Evolutionary conservation across 2,797 vertebrate species (phyloP).

Genomic region (Crypturellus tataupa): DNA sequence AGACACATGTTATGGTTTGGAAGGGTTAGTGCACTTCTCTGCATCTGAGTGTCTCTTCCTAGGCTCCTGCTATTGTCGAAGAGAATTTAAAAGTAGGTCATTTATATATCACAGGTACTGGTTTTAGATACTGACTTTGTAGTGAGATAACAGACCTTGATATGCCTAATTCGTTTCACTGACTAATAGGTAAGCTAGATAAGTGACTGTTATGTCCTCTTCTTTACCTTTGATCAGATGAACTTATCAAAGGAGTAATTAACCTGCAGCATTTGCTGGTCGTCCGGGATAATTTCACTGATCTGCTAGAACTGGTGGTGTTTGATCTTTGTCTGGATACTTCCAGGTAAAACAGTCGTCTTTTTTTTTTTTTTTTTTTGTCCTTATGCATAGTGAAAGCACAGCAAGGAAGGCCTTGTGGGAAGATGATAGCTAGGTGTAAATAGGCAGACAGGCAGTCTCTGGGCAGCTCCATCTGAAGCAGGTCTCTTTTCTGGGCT

Average conservation of each 20-base stretch:
- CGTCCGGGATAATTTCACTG: neutral
- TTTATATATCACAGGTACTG: neutral
- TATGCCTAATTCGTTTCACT: neutral
- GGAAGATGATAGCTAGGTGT: neutral
- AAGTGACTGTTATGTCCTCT: neutral
- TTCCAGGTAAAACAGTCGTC: neutral
- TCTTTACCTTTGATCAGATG: neutral
- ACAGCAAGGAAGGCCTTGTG: neutral
- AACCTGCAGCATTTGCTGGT: neutral
- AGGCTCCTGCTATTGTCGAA: neutral
- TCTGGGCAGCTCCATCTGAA: neutral
- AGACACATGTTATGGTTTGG: neutral
- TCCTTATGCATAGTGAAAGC: neutral
- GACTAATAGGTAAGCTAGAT: neutral
- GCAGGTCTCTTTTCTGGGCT: neutral
- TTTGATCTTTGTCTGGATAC: neutral
- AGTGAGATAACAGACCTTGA: neutral
- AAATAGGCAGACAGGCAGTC: neutral
- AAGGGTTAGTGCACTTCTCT: neutral
- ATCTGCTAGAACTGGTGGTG: neutral
- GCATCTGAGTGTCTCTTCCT: neutral
- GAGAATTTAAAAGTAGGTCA: neutral
- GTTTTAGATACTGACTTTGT: neutral
- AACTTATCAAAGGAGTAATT: neutral
- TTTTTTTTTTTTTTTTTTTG: neutral